Conservation (phyloP, 2,888 invertebrate species). For the Antheraea assamensis region DNA sequence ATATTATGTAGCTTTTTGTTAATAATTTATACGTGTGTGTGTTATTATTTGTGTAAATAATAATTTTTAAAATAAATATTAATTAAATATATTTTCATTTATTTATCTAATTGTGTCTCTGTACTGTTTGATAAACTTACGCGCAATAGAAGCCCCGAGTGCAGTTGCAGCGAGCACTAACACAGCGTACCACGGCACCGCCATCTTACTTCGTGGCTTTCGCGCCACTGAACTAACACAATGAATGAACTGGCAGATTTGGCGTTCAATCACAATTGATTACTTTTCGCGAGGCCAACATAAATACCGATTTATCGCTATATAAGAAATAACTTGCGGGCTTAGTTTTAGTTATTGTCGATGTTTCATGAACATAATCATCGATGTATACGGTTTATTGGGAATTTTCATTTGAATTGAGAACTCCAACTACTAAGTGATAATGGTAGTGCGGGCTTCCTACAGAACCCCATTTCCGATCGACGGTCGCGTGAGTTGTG, state of each 20-base stretch:
- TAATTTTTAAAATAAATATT: background rate
- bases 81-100: background rate
- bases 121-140: slow-evolving; percentile 52
- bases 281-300: slow-evolving; percentile 46
- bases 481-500: slow-evolving; percentile 53
- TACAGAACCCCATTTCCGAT: slow-evolving; percentile 62
- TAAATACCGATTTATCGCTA: slow-evolving; percentile 14
- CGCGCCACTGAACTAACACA: slow-evolving; percentile 60
- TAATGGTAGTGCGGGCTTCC: slow-evolving; percentile 62
- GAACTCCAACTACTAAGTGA: slow-evolving; percentile 25
- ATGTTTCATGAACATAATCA: slow-evolving; percentile 19
- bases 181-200: slow-evolving; percentile 67
- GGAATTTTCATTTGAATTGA: slow-evolving; percentile 19
- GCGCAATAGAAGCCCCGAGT: slow-evolving; percentile 71
- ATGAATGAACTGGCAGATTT: slow-evolving; percentile 46
- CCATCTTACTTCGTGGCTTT: slow-evolving; percentile 66
- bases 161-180: slow-evolving; percentile 65
- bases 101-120: background rate
- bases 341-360: background rate
- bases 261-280: slow-evolving; percentile 64
- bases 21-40: too few species aligned
- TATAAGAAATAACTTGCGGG: slow-evolving; percentile 11
- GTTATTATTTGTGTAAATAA: background rate
- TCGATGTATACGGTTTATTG: slow-evolving; percentile 37
- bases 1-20: too few species aligned